Conservation (phyloP, 2,113 vertebrate genomes). For the Suricata suricatta region DNA sequence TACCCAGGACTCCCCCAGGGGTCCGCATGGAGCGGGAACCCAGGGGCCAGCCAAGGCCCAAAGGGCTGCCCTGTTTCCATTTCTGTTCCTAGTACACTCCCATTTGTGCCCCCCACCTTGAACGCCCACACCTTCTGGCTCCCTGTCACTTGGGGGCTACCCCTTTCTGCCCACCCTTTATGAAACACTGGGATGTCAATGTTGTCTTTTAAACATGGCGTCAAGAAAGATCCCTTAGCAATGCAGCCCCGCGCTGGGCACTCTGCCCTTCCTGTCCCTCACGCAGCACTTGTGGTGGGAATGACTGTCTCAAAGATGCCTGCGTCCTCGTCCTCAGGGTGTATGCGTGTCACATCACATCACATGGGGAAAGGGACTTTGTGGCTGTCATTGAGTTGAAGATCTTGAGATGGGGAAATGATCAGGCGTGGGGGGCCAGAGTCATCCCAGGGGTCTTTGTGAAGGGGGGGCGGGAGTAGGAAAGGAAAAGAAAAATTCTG, state of each 20-base stretch:
- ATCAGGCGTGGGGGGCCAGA: no score
- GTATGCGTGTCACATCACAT: no score
- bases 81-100: accelerated
- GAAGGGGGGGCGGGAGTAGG: background rate
- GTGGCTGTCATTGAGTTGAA: background rate
- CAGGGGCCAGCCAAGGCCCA: background rate
- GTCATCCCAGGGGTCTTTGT: background rate
- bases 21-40: no score
- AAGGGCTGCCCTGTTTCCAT: background rate
- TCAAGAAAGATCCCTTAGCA: background rate
- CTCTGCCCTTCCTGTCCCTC: background rate
- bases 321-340: accelerated
- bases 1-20: background rate
- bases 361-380: background rate
- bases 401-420: background rate
- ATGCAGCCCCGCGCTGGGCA: no score
- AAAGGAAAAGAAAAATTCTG: background rate
- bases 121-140: no score
- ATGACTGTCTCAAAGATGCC: accelerated
- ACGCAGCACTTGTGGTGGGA: background rate
- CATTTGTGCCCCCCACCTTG: no score
- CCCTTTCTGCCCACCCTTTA: background rate
- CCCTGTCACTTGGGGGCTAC: background rate
- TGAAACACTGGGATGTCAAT: background rate
- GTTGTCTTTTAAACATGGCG: background rate